Base-by-base conservation (phyloP, 2,888 invertebrate species). In the Beris morrisii region DNA sequence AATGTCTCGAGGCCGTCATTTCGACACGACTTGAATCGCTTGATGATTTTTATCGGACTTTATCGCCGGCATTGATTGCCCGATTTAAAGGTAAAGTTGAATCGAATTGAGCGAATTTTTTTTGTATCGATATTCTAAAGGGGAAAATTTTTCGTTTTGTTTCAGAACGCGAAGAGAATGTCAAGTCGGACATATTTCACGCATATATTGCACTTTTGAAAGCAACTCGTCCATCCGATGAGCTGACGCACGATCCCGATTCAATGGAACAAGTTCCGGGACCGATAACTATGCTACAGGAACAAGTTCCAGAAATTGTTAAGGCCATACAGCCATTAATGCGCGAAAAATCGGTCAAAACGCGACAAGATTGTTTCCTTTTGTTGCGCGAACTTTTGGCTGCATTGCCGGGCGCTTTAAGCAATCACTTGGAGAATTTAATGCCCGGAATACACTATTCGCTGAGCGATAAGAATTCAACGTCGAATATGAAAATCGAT, bases 401-500 rank as follows among this genome's bases (percentile, higher is more conserved):
- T 59, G 95, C 95, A 6, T 83, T 96, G 71, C 96, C 97, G 3
- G 95, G 93, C 67, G 93, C 95, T 55, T 84, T 97, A 68, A 88
- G 91, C 7, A 87, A 89, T 73, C 92, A 95, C 79, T 88, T 96
- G 69, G 88, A 91, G 0, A 85, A 89, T 22, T 84, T 97, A 69
- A 89, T 97, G 70, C 92, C 94, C 0, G 96, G 95, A 9, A 92
- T 97, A 73, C 89, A 91, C 70, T 94, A 92, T 74, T 93, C 94
- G 0, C 84, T 96, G 73, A 87, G 91, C 1, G 97, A 97, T 76
- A 95, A 95, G 76, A 92, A 92, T 77, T 93, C 95, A 0, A 94
- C 94, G 54, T 96, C 96, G 59, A 97, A 97, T 73, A 97, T 98
- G 93, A 95, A 95, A 83, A 98, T 99, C 73, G 97, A 97, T 77